Evolutionary conservation across 2,888 invertebrate species (phyloP), one percentile per base, ranked within the genome.

Genomic region (Bursaphelenchus okinawaensis): DNA sequence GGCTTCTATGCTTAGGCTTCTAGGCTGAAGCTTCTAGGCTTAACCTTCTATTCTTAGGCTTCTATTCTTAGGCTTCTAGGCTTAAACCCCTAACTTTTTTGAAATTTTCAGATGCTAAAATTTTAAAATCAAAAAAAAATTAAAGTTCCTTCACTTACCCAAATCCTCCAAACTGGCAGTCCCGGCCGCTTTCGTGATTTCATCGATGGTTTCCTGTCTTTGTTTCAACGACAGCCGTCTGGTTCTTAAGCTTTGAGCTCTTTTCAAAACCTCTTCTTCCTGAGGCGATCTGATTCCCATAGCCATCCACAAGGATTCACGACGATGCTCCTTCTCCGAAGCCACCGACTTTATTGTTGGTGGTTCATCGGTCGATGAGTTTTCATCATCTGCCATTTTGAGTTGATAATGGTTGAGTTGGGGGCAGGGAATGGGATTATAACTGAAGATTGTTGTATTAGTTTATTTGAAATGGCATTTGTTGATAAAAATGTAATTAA

Each of bases 341-440:
- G 54, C 19, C 26, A 16, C 16, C 54, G 56, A 4, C 6, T 50
- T 31, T 23, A 59, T 59, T 7, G 60, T 59, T 16, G 60, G 60
- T 7, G 60, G 60, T 50, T 59, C 60, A 26, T 59, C 60, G 12
- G 60, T 40, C 40, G 40, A 40, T 40, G 40, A 40, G n/a, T 40
- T 40, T 4, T 40, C 40, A 40, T 40, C 40, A n/a, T 40, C 40
- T 40, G 16, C 40, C 40, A 40, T 40, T 1, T n/a, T n/a, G n/a
- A n/a, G n/a, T n/a, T n/a, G n/a, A n/a, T n/a, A n/a, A n/a, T n/a
- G n/a, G n/a, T n/a, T n/a, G n/a, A n/a, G n/a, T n/a, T n/a, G n/a
- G n/a, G n/a, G n/a, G n/a, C n/a, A n/a, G n/a, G n/a, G n/a, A n/a
- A n/a, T n/a, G n/a, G n/a, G n/a, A n/a, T n/a, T n/a, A n/a, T n/a